Base-by-base conservation (phyloP, 2,797 vertebrate species). In the Vipera latastei region DNA sequence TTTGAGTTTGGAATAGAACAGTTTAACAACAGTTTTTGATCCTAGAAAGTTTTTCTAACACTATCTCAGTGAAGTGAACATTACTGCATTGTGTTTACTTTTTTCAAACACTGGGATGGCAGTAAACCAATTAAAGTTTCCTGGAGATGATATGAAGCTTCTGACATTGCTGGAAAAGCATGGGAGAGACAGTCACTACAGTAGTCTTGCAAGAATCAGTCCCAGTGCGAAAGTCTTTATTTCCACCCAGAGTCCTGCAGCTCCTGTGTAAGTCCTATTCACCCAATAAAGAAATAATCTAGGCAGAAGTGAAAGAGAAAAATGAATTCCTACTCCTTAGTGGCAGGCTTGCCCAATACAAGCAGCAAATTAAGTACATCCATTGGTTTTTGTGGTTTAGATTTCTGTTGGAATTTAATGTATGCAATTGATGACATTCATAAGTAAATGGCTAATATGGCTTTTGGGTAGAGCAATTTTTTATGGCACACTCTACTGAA, bases 331-430 rank as follows among this genome's bases (percentile, higher is more conserved):
- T 90, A 56, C 5, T 90, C 9, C n/a, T 22, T 78, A 55, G 22
- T 55, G 13, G n/a, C 38, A 11, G 25, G 2, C 11, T n/a, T 73
- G 60, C 20, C 60, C 44, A 48, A 26, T 51, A 26, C 44, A 65
- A 51, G 59, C 4, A 51, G 14, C 13, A 51, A 48, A 61, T 65
- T 48, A 65, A 53, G 18, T 32, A 51, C 63, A 48, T 25, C 73
- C 38, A 25, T 83, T 83, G 73, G 9, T 48, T 83, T 83, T 83
- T 96, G 25, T 91, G 48, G 26, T 97, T 95, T 97, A 99, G 99
- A 98, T 99, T 99, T 96, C 97, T 99, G 97, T 98, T 99, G 93
- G 99, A 99, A 98, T 99, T 99, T 97, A 99, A 99, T 98, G 97
- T 99, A 96, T 99, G 98, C 97, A 99, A 98, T 96, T 99, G 99